Evolutionary conservation across 2,797 vertebrate genomes (phyloP).

Genomic region (Sebastes nivosus): DNA sequence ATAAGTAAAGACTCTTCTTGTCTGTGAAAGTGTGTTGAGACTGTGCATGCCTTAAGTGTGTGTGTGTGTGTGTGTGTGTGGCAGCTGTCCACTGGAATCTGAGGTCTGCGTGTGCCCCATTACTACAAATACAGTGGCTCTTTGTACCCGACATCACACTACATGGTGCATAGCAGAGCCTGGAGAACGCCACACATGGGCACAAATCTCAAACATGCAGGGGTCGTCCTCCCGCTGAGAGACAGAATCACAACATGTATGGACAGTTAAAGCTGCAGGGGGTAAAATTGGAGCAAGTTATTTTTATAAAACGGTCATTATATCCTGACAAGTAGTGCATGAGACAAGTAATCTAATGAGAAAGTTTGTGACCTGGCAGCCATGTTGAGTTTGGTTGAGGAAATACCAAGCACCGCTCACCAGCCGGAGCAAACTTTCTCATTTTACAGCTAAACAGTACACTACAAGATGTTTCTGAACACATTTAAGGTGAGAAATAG

Average conservation of each 20-base stretch:
- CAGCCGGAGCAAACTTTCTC: no score
- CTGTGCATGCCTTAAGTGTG: conserved; percentile 30
- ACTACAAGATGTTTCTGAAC: no score
- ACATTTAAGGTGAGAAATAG: no score
- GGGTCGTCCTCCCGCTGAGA: neutral
- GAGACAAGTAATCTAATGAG: no score
- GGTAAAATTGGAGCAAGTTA: no score
- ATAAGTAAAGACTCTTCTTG: conserved; percentile 6
- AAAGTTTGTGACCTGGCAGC: no score
- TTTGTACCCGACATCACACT: conserved; percentile 55
- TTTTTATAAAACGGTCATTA: no score
- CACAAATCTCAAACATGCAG: conserved; percentile 34
- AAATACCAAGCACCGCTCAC: no score
- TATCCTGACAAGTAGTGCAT: no score
- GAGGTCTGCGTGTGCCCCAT: conserved; percentile 39
- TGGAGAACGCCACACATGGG: conserved; percentile 42
- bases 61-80: conserved; percentile 14
- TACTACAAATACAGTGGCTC: conserved; percentile 53
- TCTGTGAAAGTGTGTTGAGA: conserved; percentile 35
- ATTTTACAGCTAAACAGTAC: no score
- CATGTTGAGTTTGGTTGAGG: no score
- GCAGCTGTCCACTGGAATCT: conserved; percentile 69
- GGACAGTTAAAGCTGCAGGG: neutral
- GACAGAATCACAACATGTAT: neutral
- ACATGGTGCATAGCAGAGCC: conserved; percentile 25